Conservation (phyloP, 2,797 vertebrate species). For the Sparidentex hasta region DNA sequence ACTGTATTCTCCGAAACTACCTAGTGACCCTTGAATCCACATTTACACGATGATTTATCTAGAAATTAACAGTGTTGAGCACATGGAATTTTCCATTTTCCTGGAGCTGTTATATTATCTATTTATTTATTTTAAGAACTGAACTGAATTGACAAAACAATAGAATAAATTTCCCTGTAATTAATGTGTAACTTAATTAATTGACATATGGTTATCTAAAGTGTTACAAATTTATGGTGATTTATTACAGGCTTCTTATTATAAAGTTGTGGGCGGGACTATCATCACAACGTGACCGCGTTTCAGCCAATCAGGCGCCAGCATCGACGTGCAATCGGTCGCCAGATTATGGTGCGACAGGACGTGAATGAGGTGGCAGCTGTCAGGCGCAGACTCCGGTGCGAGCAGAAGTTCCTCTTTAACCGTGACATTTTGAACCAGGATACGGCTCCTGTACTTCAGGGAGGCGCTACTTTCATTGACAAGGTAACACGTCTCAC, state of each 20-base stretch:
- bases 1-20: too few species aligned
- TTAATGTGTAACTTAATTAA: not conserved
- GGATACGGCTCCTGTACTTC: constrained; percentile 7
- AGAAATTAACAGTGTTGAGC: not conserved
- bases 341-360: constrained; percentile 85
- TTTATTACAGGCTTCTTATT: not conserved
- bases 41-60: not conserved
- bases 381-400: constrained; percentile 23
- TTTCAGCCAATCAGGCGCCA: constrained; percentile 68
- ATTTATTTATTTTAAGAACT: too few species aligned
- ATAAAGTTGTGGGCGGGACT: constrained; percentile 36
- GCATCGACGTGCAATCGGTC: constrained; percentile 68
- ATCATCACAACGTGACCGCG: constrained; percentile 51
- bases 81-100: not conserved
- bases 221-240: not conserved
- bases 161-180: too few species aligned
- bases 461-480: constrained; percentile 31
- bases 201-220: not conserved
- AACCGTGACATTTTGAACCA: constrained; percentile 12
- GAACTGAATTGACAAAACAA: too few species aligned
- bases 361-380: constrained; percentile 56
- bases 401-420: constrained; percentile 27
- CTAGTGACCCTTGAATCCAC: not conserved
- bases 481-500: constrained; percentile 57
- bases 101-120: too few species aligned